Percentiles rank a stretch among this genome's conserved stretches.
Conservation (phyloP, 2,797 vertebrate species). For the Pterois miles region DNA sequence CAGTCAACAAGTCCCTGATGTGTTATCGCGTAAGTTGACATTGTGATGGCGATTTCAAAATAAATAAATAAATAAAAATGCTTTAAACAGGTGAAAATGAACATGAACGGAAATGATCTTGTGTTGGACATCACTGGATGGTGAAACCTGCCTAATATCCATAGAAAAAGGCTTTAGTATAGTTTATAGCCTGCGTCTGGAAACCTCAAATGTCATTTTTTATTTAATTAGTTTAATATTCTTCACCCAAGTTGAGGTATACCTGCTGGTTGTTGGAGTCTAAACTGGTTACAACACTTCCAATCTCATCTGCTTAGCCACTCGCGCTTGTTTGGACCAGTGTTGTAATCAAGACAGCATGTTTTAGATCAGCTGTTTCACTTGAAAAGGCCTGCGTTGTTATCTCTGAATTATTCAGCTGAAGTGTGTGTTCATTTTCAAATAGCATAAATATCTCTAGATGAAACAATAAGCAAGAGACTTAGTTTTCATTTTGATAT, state of each 20-base stretch:
- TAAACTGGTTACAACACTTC: neutral
- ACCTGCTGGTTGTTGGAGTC: neutral
- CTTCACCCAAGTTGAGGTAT: neutral
- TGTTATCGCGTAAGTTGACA: too few species aligned
- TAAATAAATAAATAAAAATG: too few species aligned
- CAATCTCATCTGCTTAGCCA: neutral
- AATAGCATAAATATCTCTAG: neutral
- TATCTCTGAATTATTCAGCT: neutral
- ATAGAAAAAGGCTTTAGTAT: neutral
- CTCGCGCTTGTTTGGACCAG: neutral
- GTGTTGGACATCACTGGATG: neutral
- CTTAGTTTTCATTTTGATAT: conserved; percentile 1
- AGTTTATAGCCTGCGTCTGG: neutral
- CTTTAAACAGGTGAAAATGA: too few species aligned
- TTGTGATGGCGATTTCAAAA: too few species aligned
- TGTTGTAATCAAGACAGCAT: neutral
- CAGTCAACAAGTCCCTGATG: too few species aligned
- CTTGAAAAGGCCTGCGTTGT: neutral
- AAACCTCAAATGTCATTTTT: neutral
- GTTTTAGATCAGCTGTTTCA: neutral
- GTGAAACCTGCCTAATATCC: neutral
- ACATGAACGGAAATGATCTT: neutral
- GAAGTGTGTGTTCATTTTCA: conserved; percentile 1
- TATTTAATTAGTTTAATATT: neutral
- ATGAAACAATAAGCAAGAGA: neutral